These are phyloP conservation scores for Vidua macroura DNA, from an alignment of 2,113 vertebrate species.

Conservation along the genomic window DNA sequence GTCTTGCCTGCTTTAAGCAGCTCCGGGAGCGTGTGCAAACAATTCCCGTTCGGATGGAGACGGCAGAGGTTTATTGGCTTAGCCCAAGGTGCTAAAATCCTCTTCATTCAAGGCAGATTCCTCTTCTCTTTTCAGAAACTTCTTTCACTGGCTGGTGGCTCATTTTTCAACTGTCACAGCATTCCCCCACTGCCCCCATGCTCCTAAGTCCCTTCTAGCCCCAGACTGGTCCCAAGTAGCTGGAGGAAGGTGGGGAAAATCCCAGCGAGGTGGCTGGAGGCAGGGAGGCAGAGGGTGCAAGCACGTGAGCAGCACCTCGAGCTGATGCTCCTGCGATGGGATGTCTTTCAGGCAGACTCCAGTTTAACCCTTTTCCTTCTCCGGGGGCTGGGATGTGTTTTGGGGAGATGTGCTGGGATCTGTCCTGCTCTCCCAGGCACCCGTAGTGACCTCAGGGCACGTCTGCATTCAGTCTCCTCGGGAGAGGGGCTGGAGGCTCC, in stretches of 20 bases:
- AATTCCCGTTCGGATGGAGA: not conserved
- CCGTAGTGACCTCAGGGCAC: not conserved
- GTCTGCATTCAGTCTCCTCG: rapidly evolving
- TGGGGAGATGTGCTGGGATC: not conserved
- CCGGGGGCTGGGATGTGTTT: not conserved
- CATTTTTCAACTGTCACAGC: constrained; percentile 43
- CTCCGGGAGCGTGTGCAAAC: not conserved
- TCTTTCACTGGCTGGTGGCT: not conserved
- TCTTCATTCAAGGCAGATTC: constrained; percentile 38
- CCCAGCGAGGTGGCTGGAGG: not conserved
- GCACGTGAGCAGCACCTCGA: not conserved
- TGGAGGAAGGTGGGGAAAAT: not conserved
- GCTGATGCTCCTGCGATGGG: not conserved
- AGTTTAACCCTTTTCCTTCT: constrained; percentile 44
- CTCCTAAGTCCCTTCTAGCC: not conserved
- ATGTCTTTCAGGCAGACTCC: not conserved
- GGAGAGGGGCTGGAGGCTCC: not conserved
- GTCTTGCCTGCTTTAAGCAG: not conserved
- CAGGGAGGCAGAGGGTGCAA: not conserved
- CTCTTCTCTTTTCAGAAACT: constrained; percentile 20
- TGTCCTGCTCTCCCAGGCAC: not conserved
- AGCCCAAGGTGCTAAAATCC: constrained; percentile 66
- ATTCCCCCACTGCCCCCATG: not conserved
- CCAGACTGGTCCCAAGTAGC: not conserved
- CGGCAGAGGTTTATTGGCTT: constrained; percentile 39